Conservation (phyloP, 2,797 vertebrate species). For the Mormyrops attenuatus region DNA sequence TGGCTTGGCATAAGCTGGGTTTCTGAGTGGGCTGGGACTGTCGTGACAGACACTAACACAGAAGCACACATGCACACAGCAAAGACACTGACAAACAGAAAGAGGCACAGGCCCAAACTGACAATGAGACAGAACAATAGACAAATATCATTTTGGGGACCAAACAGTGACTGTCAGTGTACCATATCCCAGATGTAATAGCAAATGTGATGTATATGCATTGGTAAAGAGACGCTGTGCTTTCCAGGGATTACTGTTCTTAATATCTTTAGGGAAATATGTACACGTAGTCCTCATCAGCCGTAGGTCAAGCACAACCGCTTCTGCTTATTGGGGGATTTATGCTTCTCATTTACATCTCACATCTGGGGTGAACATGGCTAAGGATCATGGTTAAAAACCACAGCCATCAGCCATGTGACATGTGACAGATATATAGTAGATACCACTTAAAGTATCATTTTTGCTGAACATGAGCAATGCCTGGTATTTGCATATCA, state of each 20-base stretch:
- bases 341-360: background rate
- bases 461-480: background rate
- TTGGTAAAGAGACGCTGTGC: background rate
- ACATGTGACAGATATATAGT: background rate
- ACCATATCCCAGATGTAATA: background rate
- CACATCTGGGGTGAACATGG: background rate
- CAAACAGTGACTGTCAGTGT: background rate
- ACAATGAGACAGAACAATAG: background rate
- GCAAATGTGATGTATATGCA: background rate
- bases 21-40: background rate
- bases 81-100: background rate
- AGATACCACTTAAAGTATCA: background rate
- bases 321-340: background rate
- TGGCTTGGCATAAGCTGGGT: background rate
- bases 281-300: background rate
- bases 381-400: background rate
- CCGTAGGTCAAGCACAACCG: background rate
- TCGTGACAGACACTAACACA: background rate
- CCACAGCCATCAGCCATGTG: background rate
- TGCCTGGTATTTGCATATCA: background rate
- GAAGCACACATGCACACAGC: background rate
- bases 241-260: background rate
- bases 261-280: background rate
- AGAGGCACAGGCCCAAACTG: background rate
- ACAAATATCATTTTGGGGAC: background rate